Evolutionary conservation across 1,140 invertebrate genomes (phyloP), one percentile per base, ranked within the genome.

Genomic region (Hycleus cichorii): DNA sequence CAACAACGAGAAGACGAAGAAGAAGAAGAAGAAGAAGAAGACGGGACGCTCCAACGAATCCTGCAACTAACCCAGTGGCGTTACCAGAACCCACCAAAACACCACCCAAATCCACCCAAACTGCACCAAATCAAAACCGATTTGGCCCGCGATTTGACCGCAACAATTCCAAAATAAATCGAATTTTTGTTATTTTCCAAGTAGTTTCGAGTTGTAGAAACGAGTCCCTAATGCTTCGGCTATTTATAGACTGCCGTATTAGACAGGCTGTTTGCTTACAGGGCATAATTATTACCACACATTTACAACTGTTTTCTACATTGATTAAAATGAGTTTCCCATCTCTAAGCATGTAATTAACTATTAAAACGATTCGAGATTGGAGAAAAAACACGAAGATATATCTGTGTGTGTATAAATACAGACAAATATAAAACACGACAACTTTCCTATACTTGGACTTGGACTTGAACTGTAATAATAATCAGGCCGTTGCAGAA

Each of bases 301-400:
- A 53, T 53, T 53, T 40, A 53, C 51, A 53, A 42, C 51, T 53
- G 27, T 45, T 32, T 52, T 52, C 49, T 52, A 43, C 12, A 32
- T 32, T 32, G 49, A 52, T 52, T 45, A 45, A 53, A 53, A 53
- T 46, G 42, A 53, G 42, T 46, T 32, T 53, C 51, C 49, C 51
- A 53, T 53, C 51, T 53, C 32, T 32, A 32, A 32, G 7, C 32
- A 32, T 46, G 42, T 53, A 42, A 53, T 53, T 53, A 53, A 25
- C 42, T 9, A 4, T n/a, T 5, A 32, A 32, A 46, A 45, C 40
- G 51, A 46, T 42, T 6, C 40, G 39, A 32, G 7, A 7, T 4
- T 7, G 7, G 32, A 4, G 7, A 7, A 32, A 32, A 7, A 32
- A 32, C 32, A 32, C 4, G 32, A 32, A 32, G 32, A 32, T 7